Evolutionary conservation across 92 coral and sea anemone species (phyloP).

Genomic region (Epizoanthus stellaris): DNA sequence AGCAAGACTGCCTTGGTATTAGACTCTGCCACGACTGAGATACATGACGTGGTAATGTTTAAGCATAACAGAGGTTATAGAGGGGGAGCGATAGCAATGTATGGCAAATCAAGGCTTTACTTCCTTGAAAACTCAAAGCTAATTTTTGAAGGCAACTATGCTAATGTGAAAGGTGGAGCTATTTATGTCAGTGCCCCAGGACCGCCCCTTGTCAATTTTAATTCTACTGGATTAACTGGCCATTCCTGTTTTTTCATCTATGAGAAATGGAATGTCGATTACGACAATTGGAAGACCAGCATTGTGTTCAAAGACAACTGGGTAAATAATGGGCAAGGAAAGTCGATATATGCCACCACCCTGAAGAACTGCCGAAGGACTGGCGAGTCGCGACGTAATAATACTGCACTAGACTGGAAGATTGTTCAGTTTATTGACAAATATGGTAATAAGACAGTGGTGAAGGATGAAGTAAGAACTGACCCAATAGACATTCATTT

Average conservation of each 20-base stretch:
- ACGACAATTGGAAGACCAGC: conserved; percentile 64
- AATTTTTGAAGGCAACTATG: conserved; percentile 62
- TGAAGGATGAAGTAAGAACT: conserved; percentile 72
- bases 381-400: conserved; percentile 66
- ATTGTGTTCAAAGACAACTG: conserved; percentile 75
- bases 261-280: conserved; percentile 36
- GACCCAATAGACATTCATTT: conserved; percentile 71
- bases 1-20: conserved; percentile 79
- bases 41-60: conserved; percentile 65
- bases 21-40: conserved; percentile 67
- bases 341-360: conserved; percentile 85
- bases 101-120: conserved; percentile 72
- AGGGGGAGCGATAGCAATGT: conserved; percentile 94
- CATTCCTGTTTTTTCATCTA: conserved; percentile 82
- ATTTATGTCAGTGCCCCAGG: conserved; percentile 85
- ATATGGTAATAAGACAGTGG: conserved; percentile 49
- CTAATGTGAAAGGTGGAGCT: conserved; percentile 90
- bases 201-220: conserved; percentile 77
- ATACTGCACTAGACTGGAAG: conserved; percentile 73
- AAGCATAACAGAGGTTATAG: conserved; percentile 70
- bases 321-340: conserved; percentile 63
- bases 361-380: conserved; percentile 73
- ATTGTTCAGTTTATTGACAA: conserved; percentile 62
- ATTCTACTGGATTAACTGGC: conserved; percentile 65
- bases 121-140: conserved; percentile 63